These are phyloP conservation scores for Gnatocerus cornutus DNA, from an alignment of 2,888 invertebrate species.

Conservation along the genomic window DNA sequence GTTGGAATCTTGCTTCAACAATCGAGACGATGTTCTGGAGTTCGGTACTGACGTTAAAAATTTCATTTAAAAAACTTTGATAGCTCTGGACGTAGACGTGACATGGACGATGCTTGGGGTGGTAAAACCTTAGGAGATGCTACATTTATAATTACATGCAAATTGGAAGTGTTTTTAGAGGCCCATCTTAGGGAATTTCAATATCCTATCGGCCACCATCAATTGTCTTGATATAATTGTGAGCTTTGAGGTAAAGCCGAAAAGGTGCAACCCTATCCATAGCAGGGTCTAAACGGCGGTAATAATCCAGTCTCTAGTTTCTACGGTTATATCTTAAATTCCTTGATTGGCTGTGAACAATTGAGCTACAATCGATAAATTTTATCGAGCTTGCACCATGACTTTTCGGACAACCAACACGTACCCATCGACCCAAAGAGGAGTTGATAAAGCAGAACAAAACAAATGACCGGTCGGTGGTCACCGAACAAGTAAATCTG, in stretches of 20 bases:
- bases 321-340: conserved; percentile 57
- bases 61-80: conserved; percentile 40
- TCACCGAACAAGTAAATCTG: conserved; percentile 58
- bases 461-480: conserved; percentile 58
- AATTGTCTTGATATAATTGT: conserved; percentile 5
- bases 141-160: neutral
- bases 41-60: conserved; percentile 37
- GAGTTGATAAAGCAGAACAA: conserved; percentile 58
- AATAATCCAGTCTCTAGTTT: conserved; percentile 42
- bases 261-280: conserved; percentile 16
- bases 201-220: neutral
- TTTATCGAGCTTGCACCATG: conserved; percentile 49
- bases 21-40: conserved; percentile 32
- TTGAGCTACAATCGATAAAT: conserved; percentile 60
- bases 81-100: conserved; percentile 22
- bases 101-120: conserved; percentile 23
- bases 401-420: conserved; percentile 44
- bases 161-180: neutral
- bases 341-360: conserved; percentile 61
- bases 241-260: conserved; percentile 23
- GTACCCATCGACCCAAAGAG: conserved; percentile 48
- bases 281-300: conserved; percentile 28
- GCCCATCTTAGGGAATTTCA: neutral
- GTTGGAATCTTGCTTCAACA: conserved; percentile 35
- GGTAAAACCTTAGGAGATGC: neutral